Conservation (phyloP, 2,888 invertebrate species). For the Gnatocerus cornutus region DNA sequence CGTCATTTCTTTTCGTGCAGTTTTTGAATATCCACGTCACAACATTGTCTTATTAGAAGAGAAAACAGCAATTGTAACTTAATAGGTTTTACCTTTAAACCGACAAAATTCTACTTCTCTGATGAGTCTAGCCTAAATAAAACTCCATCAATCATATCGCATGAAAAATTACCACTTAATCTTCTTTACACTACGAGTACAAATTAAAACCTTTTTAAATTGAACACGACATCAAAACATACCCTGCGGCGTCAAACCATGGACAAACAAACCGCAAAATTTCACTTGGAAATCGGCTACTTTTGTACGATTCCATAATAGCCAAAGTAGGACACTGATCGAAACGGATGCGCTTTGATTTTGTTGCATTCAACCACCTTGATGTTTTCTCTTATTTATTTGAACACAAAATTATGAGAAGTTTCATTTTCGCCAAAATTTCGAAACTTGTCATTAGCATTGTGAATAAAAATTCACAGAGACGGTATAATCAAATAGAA, state of each 20-base stretch:
- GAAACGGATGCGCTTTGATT: slow-evolving; percentile 10
- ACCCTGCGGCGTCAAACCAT: not conserved
- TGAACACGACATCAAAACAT: slow-evolving; percentile 1
- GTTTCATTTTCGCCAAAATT: slow-evolving; percentile 2
- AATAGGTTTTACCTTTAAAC: too few relatives aligned
- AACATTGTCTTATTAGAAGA: too few relatives aligned
- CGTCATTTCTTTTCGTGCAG: too few relatives aligned
- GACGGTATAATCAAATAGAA: slow-evolving; percentile 25
- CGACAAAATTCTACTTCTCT: too few relatives aligned
- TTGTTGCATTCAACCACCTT: slow-evolving; percentile 2
- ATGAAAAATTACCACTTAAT: not conserved
- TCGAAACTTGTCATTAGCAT: slow-evolving; percentile 17
- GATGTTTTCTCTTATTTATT: not conserved
- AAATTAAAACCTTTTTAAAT: not conserved
- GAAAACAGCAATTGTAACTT: too few relatives aligned
- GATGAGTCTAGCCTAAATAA: too few relatives aligned
- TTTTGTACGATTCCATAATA: slow-evolving; percentile 24
- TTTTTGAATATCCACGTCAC: too few relatives aligned
- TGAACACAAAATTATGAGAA: not conserved
- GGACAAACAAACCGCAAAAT: slow-evolving; percentile 31
- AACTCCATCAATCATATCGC: too few relatives aligned
- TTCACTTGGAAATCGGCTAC: slow-evolving; percentile 23
- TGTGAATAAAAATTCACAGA: slow-evolving; percentile 23
- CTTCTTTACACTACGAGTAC: not conserved
- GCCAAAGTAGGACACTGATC: slow-evolving; percentile 18